Conservation (phyloP, 2,797 vertebrate genomes). For the Danio choprae region DNA sequence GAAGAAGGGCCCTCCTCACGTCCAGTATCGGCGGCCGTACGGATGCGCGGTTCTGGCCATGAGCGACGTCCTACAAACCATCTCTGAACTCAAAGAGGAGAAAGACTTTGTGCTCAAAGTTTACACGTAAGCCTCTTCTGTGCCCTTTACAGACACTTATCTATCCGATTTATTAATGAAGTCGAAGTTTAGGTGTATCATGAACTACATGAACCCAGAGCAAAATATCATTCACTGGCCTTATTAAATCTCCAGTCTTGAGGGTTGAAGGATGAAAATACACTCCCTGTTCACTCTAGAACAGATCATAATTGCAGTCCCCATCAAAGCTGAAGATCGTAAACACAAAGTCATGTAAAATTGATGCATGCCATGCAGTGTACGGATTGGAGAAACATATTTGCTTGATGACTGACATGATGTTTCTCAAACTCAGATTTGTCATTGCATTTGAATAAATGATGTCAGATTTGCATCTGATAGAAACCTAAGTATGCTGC, state of each 20-base stretch:
- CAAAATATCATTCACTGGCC: not conserved
- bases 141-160: not conserved
- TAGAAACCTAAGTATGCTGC: not conserved
- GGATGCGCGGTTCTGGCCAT: slow-evolving; percentile 97
- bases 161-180: not conserved
- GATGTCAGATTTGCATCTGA: not conserved
- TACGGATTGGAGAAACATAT: not conserved
- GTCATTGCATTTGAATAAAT: not conserved
- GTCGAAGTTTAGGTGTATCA: not conserved
- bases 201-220: not conserved
- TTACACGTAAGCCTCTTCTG: slow-evolving; percentile 90
- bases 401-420: not conserved
- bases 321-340: not conserved
- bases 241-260: slow-evolving; percentile 5
- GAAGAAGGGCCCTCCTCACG: slow-evolving; percentile 93
- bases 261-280: slow-evolving; percentile 29
- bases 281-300: not conserved
- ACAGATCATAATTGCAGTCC: not conserved
- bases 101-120: slow-evolving; percentile 99
- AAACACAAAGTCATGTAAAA: slow-evolving; percentile 22
- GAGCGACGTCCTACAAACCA: slow-evolving; percentile 93
- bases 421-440: not conserved
- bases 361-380: not conserved
- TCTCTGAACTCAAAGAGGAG: slow-evolving; percentile 96
- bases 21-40: slow-evolving; percentile 94